These are phyloP conservation scores for Neopipo cinnamomea DNA, from an alignment of 2,113 vertebrate species.

Conservation along the genomic window DNA sequence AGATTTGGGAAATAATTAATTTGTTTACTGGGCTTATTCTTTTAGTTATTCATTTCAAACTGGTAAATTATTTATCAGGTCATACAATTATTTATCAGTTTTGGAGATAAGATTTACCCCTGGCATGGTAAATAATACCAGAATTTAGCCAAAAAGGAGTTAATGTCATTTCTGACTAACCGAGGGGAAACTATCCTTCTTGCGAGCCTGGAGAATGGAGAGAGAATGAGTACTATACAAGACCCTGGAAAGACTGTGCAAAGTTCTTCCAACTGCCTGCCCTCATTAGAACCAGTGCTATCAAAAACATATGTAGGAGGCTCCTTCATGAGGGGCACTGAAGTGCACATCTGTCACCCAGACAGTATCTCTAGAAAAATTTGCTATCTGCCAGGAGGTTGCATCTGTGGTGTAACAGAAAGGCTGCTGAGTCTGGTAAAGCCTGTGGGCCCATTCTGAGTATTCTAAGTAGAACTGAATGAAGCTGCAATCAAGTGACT, in stretches of 20 bases:
- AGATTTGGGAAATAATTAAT: neutral
- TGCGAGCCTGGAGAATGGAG: neutral
- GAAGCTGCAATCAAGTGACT: rapidly evolving
- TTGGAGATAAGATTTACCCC: neutral
- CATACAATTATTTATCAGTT: neutral
- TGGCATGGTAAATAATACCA: neutral
- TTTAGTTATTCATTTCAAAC: neutral
- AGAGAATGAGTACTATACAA: neutral
- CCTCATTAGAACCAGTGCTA: neutral
- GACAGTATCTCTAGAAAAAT: neutral
- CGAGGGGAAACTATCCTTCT: neutral
- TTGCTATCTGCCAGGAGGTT: neutral
- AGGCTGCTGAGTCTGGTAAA: neutral
- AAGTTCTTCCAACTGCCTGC: rapidly evolving
- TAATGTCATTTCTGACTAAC: neutral
- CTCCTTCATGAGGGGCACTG: neutral
- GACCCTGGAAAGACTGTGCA: neutral
- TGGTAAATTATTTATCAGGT: neutral
- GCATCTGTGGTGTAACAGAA: rapidly evolving
- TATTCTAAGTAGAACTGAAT: neutral
- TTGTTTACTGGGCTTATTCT: neutral
- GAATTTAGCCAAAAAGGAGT: neutral
- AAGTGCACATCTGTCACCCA: neutral
- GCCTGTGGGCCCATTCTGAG: rapidly evolving
- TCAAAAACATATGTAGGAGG: neutral